Percentiles rank a stretch among this genome's conserved stretches.
These are phyloP conservation scores for Thera obeliscata DNA, from an alignment of 2,888 invertebrate genomes.

Conservation along the genomic window DNA sequence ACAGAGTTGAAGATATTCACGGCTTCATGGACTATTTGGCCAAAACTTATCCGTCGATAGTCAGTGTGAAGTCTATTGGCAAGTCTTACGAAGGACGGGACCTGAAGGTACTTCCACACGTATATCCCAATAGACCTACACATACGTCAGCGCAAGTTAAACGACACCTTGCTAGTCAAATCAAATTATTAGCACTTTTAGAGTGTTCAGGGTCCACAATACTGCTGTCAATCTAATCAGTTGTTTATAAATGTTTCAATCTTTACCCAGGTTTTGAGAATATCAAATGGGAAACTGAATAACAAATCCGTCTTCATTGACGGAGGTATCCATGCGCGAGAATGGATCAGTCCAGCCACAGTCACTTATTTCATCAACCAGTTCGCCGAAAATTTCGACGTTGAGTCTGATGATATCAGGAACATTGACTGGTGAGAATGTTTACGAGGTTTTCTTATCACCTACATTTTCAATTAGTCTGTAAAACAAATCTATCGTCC, in stretches of 20 bases:
- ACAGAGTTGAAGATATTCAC: slow-evolving; percentile 89
- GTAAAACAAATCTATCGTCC: too few relatives aligned
- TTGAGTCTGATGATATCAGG: slow-evolving; percentile 82
- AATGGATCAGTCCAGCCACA: slow-evolving; percentile 95
- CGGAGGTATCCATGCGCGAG: slow-evolving; percentile 95
- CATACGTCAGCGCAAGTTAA: background rate
- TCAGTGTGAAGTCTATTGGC: slow-evolving; percentile 90
- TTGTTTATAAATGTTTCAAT: background rate
- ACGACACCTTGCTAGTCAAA: background rate
- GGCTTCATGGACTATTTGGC: slow-evolving; percentile 91
- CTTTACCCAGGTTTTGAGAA: slow-evolving; percentile 75
- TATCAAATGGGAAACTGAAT: slow-evolving; percentile 87
- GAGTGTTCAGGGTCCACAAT: too few relatives aligned
- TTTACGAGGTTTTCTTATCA: background rate
- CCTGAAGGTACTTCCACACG: slow-evolving; percentile 84
- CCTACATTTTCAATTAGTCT: too few relatives aligned
- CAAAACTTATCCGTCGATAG: slow-evolving; percentile 89
- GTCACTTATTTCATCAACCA: slow-evolving; percentile 92
- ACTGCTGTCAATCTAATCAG: background rate
- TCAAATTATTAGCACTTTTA: too few relatives aligned
- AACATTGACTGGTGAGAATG: slow-evolving; percentile 73
- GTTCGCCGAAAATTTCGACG: slow-evolving; percentile 89
- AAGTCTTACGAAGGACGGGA: slow-evolving; percentile 89
- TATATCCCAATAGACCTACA: background rate
- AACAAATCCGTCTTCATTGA: slow-evolving; percentile 91